Percentiles rank a stretch among this genome's conserved stretches.
Conservation (phyloP, 2,797 vertebrate species). For the Poeciliopsis infans region DNA sequence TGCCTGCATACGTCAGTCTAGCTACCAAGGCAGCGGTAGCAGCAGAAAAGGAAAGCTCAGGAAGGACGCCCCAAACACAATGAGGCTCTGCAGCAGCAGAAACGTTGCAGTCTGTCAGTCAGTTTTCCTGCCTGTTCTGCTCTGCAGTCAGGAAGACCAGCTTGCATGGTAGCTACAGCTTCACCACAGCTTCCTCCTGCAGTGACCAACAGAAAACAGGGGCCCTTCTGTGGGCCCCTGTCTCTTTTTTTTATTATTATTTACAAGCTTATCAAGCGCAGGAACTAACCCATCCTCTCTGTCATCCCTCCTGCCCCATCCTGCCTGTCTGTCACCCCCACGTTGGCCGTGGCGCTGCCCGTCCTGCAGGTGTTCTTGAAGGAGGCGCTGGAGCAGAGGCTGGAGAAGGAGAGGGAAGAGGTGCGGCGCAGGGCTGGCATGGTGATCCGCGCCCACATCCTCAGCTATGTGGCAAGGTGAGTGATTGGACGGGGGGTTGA, state of each 20-base stretch:
- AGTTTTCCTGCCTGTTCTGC: constrained; percentile 35
- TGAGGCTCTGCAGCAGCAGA: constrained; percentile 70
- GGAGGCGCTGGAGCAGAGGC: constrained; percentile 85
- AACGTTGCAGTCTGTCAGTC: constrained; percentile 55
- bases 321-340: constrained; percentile 37
- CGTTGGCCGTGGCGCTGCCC: constrained; percentile 58
- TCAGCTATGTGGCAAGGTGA: constrained; percentile 96
- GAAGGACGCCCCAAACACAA: constrained; percentile 63
- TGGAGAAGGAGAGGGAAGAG: constrained; percentile 85
- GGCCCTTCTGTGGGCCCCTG: constrained; percentile 57
- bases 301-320: neutral
- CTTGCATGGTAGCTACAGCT: constrained; percentile 61
- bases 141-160: constrained; percentile 55
- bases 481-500: constrained; percentile 46
- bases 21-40: constrained; percentile 58
- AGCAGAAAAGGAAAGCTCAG: constrained; percentile 58
- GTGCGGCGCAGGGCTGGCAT: constrained; percentile 84
- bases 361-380: constrained; percentile 84
- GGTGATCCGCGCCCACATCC: constrained; percentile 93
- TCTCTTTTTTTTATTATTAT: constrained; percentile 3
- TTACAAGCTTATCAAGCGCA: constrained; percentile 54
- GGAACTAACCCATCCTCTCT: constrained; percentile 72
- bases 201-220: constrained; percentile 67
- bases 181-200: constrained; percentile 61
- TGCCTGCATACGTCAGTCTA: constrained; percentile 72